Evolutionary conservation across 2,888 invertebrate species (phyloP).

Genomic region (Dasysyrphus albostriatus): DNA sequence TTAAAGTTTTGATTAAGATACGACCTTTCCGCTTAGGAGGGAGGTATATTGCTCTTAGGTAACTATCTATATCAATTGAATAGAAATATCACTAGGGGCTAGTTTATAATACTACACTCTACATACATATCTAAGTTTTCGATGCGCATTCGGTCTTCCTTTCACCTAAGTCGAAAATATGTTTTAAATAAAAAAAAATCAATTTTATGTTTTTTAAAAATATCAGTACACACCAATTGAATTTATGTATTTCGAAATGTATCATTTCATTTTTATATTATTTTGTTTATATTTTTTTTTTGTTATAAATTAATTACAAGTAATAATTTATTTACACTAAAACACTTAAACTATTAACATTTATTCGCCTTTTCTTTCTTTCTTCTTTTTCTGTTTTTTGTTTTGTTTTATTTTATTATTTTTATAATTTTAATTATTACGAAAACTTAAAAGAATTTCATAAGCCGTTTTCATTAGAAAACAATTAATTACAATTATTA

Average conservation of each 20-base stretch:
- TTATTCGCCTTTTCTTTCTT: slow-evolving; percentile 23
- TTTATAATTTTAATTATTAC: slow-evolving; percentile 10
- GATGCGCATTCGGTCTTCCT: no score
- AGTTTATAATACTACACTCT: no score
- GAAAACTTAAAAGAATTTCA: slow-evolving; percentile 21
- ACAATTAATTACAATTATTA: slow-evolving; percentile 26
- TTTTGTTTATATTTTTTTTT: slow-evolving; percentile 46
- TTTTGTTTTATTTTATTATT: slow-evolving; percentile 10
- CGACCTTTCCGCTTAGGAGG: no score
- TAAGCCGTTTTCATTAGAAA: slow-evolving; percentile 6
- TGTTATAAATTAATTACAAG: slow-evolving; percentile 69
- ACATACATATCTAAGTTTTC: no score
- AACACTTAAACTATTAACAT: slow-evolving; percentile 50
- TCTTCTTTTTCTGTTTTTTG: slow-evolving; percentile 19
- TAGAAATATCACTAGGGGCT: no score
- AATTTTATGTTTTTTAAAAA: slow-evolving; percentile 20
- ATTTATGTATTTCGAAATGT: slow-evolving; percentile 60
- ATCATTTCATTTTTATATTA: slow-evolving; percentile 53
- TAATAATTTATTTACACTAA: slow-evolving; percentile 55
- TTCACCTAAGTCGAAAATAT: no score
- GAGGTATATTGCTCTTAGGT: no score
- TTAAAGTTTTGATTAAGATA: no score
- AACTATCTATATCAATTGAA: no score
- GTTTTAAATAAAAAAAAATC: background rate
- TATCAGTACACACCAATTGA: slow-evolving; percentile 49